Evolutionary conservation across 2,113 vertebrate genomes (phyloP), one percentile per base, ranked within the genome.

Genomic region (Orycteropus afer): DNA sequence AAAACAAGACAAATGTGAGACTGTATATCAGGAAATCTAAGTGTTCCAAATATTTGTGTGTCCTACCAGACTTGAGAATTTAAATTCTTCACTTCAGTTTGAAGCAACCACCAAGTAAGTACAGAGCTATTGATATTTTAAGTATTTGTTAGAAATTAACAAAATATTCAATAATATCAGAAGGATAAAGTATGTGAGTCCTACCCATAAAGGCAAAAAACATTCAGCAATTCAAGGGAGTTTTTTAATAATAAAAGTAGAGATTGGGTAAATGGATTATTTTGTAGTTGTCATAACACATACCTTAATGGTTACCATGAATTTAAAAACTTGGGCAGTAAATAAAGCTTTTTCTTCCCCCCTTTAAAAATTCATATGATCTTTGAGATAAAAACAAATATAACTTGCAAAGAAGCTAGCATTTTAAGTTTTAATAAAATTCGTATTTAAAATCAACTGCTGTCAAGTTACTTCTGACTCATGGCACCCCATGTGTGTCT

Each of bases 221-320:
- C 90, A 86, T n/a, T 89, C 95, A 63, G 80, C 2, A 0, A 71
- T 63, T 92, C 57, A 90, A 85, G 12, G 3, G 73, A 95, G 65
- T 53, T 37, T 97, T 98, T 90, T 97, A 97, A 95, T 90, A 47
- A 45, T 93, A 63, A 89, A 95, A 96, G 95, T 86, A 95, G 90
- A 76, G 29, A 37, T 93, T 88, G 94, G 91, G 57, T n/a, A 86
- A 53, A 0, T 0, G 89, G 95, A 89, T 95, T 96, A 97, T 97
- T 97, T 96, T 93, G 90, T 94, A 96, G 93, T 97, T 97, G 90
- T 96, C 93, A 93, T 95, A 97, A 97, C 94, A 97, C 34, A 77
- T 90, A 89, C 89, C 91, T 97, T 97, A 69, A 80, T 94, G 78
- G 95, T 97, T 98, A 96, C 94, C 86, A 96, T 96, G 93, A 96